Base-by-base conservation (phyloP, 1,140 invertebrate species). In the Coelopa frigida region DNA sequence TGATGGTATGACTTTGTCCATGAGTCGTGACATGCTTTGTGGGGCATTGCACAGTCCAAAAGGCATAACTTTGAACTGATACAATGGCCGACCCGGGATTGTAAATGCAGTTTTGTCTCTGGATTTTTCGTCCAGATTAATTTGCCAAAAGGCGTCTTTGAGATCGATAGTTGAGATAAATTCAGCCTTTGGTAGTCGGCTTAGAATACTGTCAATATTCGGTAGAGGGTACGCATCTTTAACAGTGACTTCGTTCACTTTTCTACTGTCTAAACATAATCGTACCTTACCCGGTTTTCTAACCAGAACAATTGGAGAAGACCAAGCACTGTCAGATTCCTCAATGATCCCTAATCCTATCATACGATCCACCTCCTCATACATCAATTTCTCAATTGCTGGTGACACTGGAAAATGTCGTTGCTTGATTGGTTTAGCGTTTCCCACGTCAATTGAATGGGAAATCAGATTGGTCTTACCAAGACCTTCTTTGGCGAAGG, bases 221-320 rank as follows among this genome's bases (percentile, higher is more conserved):
- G 58, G 55, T 10, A 57, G 26, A 12, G 49, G 52, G 22, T 50
- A 51, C 3, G 59, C 57, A 46, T 72, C 62, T 18, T 52, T 53
- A 27, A 57, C 60, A 1, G 70, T 68, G 1, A 70, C 38, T 3
- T 57, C 48, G 36, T 71, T 73, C 5, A 72, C 22, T 44, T 57
- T 59, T 3, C 70, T 35, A 21, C 58, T 59, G 39, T 72, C 69
- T n/a, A 71, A 52, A 44, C 64, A 70, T 48, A 70, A 35, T 59
- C 46, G n/a, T 18, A 45, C 18, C 22, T 52, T 49, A 14, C 42
- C 50, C 3, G 50, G 50, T 24, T 48, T 52, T 5, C 36, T 17
- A 22, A 51, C 39, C 11, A 47, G 23, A 20, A 33, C 31, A 11
- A 18, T 31, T 23, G 46, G 46, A 15, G 27, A 41, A 14, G 23